Percentiles rank a stretch among this genome's conserved stretches.
phyloP scores from a whole-genome alignment of 2,113 vertebrate species.

The Saccopteryx leptura region DNA sequence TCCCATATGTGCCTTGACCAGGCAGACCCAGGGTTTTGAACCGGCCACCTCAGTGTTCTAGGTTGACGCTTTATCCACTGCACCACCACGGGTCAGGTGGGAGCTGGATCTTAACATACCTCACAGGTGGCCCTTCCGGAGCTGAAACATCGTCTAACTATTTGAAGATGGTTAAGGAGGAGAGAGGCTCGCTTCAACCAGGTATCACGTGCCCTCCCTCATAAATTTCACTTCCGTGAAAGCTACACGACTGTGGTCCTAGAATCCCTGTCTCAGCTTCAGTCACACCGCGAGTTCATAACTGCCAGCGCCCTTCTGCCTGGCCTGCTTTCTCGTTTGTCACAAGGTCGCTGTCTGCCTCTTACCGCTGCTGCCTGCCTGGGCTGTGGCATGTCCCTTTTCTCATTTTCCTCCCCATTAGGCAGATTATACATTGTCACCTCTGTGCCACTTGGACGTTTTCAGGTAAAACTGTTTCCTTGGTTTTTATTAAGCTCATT shows the following conservation, averaged over 20 bases:
- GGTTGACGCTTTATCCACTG: no score
- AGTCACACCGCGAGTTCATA: neutral
- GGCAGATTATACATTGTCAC: constrained; percentile 79
- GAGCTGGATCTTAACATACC: neutral
- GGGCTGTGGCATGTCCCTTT: constrained; percentile 84
- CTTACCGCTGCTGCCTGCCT: neutral
- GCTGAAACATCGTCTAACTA: accelerated
- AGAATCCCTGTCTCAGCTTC: neutral
- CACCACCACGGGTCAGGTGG: no score
- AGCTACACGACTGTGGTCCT: accelerated
- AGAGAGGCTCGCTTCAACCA: neutral
- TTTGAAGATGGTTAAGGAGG: neutral
- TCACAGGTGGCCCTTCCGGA: neutral
- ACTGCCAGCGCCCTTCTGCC: neutral
- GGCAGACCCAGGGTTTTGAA: no score
- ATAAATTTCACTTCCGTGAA: neutral
- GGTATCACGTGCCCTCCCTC: accelerated
- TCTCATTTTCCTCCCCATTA: constrained; percentile 86
- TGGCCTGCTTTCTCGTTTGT: neutral
- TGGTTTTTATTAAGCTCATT: neutral
- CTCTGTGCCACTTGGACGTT: constrained; percentile 22
- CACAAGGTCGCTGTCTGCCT: neutral
- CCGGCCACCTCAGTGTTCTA: no score
- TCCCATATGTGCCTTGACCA: no score
- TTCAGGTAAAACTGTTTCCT: neutral